Evolutionary conservation across 1,140 invertebrate species (phyloP).

Genomic region (Popillia japonica): DNA sequence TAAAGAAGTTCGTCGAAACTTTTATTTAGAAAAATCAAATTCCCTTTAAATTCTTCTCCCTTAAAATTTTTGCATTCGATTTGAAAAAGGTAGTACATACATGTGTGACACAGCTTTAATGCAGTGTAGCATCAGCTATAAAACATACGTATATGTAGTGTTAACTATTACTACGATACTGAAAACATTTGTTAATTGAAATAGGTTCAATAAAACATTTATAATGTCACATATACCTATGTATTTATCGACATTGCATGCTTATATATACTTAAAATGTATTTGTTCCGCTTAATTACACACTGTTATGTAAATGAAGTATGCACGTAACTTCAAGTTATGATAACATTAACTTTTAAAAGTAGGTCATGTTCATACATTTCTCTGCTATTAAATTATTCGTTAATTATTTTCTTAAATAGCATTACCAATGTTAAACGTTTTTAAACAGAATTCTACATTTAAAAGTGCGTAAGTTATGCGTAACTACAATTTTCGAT

Average conservation of each 20-base stretch:
- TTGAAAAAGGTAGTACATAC: too few relatives aligned
- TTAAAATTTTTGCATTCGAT: too few relatives aligned
- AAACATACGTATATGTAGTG: too few relatives aligned
- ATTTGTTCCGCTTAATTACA: conserved; percentile 37
- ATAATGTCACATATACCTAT: not conserved
- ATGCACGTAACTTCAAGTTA: conserved; percentile 18
- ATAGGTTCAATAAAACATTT: too few relatives aligned
- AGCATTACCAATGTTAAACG: conserved; percentile 16
- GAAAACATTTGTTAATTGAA: too few relatives aligned
- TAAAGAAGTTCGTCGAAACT: too few relatives aligned
- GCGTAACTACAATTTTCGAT: not conserved
- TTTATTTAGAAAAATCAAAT: too few relatives aligned
- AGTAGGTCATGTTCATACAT: conserved; percentile 37
- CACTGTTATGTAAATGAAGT: conserved; percentile 28
- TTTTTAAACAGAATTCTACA: conserved; percentile 1
- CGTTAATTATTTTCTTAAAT: conserved; percentile 21
- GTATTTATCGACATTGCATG: not conserved
- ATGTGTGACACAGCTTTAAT: too few relatives aligned
- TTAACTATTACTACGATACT: too few relatives aligned
- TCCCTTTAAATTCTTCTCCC: too few relatives aligned
- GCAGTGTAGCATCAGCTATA: too few relatives aligned
- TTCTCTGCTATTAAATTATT: conserved; percentile 13
- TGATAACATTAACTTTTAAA: conserved; percentile 37
- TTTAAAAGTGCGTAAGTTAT: conserved; percentile 28
- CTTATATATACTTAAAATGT: not conserved